Percentiles rank a stretch among this genome's conserved stretches.
Evolutionary conservation across 2,888 invertebrate species (phyloP).

Genomic region (Pachymerium ferrugineum): DNA sequence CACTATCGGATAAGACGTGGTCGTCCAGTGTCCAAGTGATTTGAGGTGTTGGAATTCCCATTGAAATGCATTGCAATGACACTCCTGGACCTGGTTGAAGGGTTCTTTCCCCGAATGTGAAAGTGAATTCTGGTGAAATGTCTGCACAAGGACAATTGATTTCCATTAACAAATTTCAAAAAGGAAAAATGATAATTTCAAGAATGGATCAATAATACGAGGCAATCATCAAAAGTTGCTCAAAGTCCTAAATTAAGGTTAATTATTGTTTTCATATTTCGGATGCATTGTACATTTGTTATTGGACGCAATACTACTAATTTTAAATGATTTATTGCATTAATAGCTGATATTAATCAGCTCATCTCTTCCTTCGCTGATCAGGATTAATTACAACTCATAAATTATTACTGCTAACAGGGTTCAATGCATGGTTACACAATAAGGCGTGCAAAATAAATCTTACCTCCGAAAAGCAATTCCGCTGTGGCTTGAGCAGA

Average conservation of each 20-base stretch:
- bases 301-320: no score
- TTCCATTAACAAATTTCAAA: no score
- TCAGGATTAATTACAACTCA: not conserved
- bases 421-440: not conserved
- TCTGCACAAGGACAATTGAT: constrained; percentile 40
- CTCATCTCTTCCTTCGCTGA: no score
- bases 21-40: constrained; percentile 44
- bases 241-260: no score
- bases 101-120: constrained; percentile 38
- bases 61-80: constrained; percentile 42
- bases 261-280: no score
- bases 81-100: constrained; percentile 39
- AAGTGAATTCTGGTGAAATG: constrained; percentile 46
- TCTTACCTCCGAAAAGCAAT: constrained; percentile 45
- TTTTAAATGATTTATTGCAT: not conserved
- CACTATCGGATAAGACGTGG: constrained; percentile 39
- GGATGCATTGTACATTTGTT: no score
- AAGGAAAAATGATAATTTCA: no score
- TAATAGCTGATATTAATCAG: not conserved
- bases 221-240: no score
- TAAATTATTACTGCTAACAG: not conserved
- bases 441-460: not conserved
- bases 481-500: constrained; percentile 44
- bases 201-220: no score
- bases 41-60: constrained; percentile 41